Evolutionary conservation across 1,140 invertebrate genomes (phyloP), one percentile per base, ranked within the genome.

Genomic region (Neoseiulus cucumeris): DNA sequence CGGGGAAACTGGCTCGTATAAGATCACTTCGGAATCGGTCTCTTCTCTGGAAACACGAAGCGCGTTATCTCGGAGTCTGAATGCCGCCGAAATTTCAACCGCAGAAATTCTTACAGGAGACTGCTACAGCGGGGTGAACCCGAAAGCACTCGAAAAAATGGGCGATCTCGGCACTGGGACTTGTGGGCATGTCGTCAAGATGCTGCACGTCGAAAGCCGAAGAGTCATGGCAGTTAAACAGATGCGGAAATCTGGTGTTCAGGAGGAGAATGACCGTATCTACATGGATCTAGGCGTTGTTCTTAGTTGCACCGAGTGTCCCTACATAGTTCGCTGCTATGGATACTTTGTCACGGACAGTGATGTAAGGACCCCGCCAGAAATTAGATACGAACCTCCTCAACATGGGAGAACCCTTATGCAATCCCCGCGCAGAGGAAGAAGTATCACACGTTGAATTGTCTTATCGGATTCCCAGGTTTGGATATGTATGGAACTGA

Each of bases 401-500:
- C 4, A 39, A 39, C 9, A 39, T 39, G 4, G 4, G 33, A 39
- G 4, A 6, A 6, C 33, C 4, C 33, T 6, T 39, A 47, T 4
- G 5, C 5, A 4, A 28, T 47, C 25, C 64, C 20, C 44, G 6
- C 42, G 4, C 4, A 25, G 51, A 59, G 9, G 17, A 44, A 1
- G 14, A 18, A 59, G 1, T 9, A 2, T 18, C 22, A 17, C 14
- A 9, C 1, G n/a, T n/a, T 7, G 25, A 66, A 30, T 68, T 33
- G 44, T 1, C 1, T 69, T 14, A n/a, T n/a, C n/a, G n/a, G 4
- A 39, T 39, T 39, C 33, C 33, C 9, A 96, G 77, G 93, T 97
- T 30, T 98, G 93, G 93, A 97, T 98, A 73, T 98, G 93, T 74
- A 98, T 99, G 94, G 94, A 98, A 78, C 79, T 98, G 51, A 98